Conservation (phyloP, 2,888 invertebrate species). For the Incurvaria masculella region DNA sequence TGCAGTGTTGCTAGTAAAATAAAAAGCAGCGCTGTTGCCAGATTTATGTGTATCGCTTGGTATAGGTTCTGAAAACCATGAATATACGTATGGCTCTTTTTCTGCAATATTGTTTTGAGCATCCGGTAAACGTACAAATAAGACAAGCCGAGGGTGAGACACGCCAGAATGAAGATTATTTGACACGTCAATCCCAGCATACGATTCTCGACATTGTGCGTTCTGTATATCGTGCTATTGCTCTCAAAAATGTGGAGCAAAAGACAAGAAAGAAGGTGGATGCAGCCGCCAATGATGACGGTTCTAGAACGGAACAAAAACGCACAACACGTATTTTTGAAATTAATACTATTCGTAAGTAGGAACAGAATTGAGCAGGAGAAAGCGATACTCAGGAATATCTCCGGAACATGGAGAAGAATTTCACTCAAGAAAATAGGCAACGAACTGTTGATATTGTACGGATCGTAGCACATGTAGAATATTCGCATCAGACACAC, state of each 20-base stretch:
- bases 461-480: conserved; percentile 88
- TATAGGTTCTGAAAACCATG: conserved; percentile 79
- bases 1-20: conserved; percentile 80
- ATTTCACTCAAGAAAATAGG: conserved; percentile 78
- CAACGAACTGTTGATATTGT: conserved; percentile 80
- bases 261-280: conserved; percentile 78
- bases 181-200: conserved; percentile 76
- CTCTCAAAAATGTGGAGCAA: conserved; percentile 76
- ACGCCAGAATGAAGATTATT: conserved; percentile 82
- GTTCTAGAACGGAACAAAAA: conserved; percentile 74
- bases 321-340: conserved; percentile 67
- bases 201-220: conserved; percentile 50
- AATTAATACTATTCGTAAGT: conserved; percentile 73
- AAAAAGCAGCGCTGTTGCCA: conserved; percentile 82
- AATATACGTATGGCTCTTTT: conserved; percentile 75
- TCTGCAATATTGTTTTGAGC: conserved; percentile 68
- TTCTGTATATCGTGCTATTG: conserved; percentile 47
- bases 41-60: conserved; percentile 85
- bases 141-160: conserved; percentile 77
- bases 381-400: conserved; percentile 86
- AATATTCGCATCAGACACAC: conserved; percentile 81
- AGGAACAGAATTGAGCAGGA: conserved; percentile 83
- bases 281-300: conserved; percentile 71
- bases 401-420: conserved; percentile 79
- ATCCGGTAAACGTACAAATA: conserved; percentile 83